Evolutionary conservation across 2,113 vertebrate species (phyloP), one percentile per base, ranked within the genome.

Genomic region (Perca schrenkii): DNA sequence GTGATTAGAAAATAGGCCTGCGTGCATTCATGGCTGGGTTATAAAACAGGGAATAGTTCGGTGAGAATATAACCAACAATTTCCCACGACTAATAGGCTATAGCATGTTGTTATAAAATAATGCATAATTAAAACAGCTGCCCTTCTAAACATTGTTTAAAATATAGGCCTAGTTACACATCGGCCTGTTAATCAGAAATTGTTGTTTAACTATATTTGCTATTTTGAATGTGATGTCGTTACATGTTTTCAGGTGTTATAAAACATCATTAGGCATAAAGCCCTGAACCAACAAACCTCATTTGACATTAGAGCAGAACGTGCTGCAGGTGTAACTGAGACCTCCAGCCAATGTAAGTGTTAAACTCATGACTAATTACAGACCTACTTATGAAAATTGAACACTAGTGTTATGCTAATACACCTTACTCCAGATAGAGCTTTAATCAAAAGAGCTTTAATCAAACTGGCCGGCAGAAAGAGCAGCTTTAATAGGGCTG

Each of bases 291-390:
- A 75, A 28, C 31, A 54, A 64, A 62, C 36, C 71, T 58, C 54
- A 69, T 79, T 58, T 81, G 61, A 70, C 77, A 64, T 50, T 7
- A 74, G 17, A 63, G 52, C 58, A 82, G 11, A 77, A 53, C 49
- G 8, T 28, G 77, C 82, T 88, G 86, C 83, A 91, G 89, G 87
- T 93, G 95, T 96, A 95, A 96, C 95, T 94, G 95, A 92, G 89
- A 93, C 96, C 87, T 82, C 86, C 50, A 70, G 83, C 86, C 95
- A 94, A 95, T 66, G 70, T 53, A 74, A 79, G 91, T 97, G 97
- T 97, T 98, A 99, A 99, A 98, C 97, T 98, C 97, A 97, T 97
- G 97, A 95, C 96, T 99, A 99, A 99, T 99, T 98, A 99, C 84
- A 83, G 65, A 58, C 36, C 89, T 97, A 96, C 97, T 97, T 97